Evolutionary conservation across 2,113 vertebrate species (phyloP), one percentile per base, ranked within the genome.

Genomic region (Suncus etruscus): DNA sequence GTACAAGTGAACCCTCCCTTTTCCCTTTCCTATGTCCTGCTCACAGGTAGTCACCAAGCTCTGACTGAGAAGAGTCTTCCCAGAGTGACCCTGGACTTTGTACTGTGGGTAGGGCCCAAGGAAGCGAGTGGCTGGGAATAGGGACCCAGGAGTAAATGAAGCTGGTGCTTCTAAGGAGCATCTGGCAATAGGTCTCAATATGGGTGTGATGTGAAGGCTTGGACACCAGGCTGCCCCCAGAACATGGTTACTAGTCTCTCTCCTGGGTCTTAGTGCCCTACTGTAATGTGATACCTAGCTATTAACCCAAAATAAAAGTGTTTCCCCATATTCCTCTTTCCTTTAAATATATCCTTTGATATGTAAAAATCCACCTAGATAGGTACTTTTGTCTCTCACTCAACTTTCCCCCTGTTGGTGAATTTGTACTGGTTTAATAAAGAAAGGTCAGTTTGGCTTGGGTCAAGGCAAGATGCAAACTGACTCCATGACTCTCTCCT

Each of bases 81-180:
- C 48, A 75, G 66, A 68, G 66, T 83, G 76, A 48, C 70, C 66
- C 54, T 80, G 14, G 48, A 73, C 47, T 74, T 90, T 63, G 54
- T 22, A 85, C 22, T 0, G 8, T 15, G 48, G 3, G 6, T 15
- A 48, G 8, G 50, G 24, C 76, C 11, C 12, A 3, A 29, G 24
- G 63, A 65, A 54, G 14, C 29, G 78, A 32, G 20, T 20, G 8
- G 9, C 50, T 78, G 45, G 78, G 10, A 50, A 81, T 2, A 6
- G 54, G n/a, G 70, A 88, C 45, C 75, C 86, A 39, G 45, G 72
- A 89, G 87, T 74, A 39, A 50, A 65, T 0, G 45, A 15, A 86
- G 76, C 73, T 27, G n/a, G 45, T 2, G 9, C 66, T 87, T 29
- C 25, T 25, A 69, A 70, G 50, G 65, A 75, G 45, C 3, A 58